Base-by-base conservation (phyloP, 2,113 vertebrate species). In the Oncorhynchus tshawytscha region DNA sequence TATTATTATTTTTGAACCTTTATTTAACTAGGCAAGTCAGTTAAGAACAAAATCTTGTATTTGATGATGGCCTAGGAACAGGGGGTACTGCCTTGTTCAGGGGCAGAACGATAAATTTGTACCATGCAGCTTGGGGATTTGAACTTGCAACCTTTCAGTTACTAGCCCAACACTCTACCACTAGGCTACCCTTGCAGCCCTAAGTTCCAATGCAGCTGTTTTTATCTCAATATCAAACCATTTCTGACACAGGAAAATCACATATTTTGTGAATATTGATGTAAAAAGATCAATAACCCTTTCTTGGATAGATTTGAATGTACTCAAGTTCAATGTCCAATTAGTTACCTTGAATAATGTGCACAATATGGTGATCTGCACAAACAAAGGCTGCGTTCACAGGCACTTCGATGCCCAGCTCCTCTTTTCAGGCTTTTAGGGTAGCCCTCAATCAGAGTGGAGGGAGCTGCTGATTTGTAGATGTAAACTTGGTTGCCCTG, bases 401-500 rank as follows among this genome's bases (percentile, higher is more conserved):
- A 0, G 69, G 72, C 48, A 91, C 92, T 13, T 92, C 83, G 1
- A 94, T 79, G 16, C 94, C 93, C 5, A 96, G 77, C 85, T 96
- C 95, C 13, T 96, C 94, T 59, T 86, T 86, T 87, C 77, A 98
- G 71, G 1, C 77, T n/a, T 86, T 94, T 95, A 0, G 96, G 96
- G 83, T 97, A 96, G 3, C 94, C 94, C 57, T 90, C 76, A 2
- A 95, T 89, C 3, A 92, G 89, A 29, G 79, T 89, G 83, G 94
- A 93, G 67, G 91, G 93, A 22, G 78, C 91, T 18, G 65, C 92
- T 0, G 82, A 67, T 57, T 93, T 92, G 77, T 94, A 98, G 87
- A 96, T 92, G 85, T 89, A 95, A 3, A 97, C 84, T 72, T 95
- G 86, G 54, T 92, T 80, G 1, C 82, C 93, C 96, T 98, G 86